Conservation (phyloP, 2,797 vertebrate species). For the Rhynchonycteris naso region DNA sequence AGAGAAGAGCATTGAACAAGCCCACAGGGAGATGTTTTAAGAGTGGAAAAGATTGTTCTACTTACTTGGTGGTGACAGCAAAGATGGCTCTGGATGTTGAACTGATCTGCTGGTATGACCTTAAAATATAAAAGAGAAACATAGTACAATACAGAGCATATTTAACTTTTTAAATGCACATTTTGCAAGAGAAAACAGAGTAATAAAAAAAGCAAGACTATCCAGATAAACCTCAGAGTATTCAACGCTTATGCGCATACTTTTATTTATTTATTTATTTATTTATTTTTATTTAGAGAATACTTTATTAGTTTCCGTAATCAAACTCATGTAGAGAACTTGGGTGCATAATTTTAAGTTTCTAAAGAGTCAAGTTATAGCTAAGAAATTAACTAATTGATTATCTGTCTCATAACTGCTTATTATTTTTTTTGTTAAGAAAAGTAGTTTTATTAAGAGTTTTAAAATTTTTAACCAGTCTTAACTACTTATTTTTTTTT, state of each 20-base stretch:
- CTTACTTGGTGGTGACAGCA: conserved; percentile 63
- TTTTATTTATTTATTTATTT: not conserved
- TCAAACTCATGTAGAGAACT: not conserved
- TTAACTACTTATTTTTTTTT: not conserved
- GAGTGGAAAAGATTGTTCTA: not conserved
- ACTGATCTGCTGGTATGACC: conserved; percentile 19
- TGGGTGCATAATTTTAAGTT: not conserved
- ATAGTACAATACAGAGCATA: not conserved
- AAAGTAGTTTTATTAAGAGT: too few species aligned
- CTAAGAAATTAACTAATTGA: not conserved
- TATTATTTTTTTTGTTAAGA: not conserved
- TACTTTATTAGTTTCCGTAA: too few species aligned
- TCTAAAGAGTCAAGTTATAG: not conserved
- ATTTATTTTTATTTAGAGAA: too few species aligned
- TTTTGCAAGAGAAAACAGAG: not conserved
- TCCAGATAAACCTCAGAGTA: conserved; percentile 18
- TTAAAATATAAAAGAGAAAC: conserved; percentile 46
- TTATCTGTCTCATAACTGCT: not conserved
- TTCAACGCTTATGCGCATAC: not conserved
- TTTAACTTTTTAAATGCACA: conserved; percentile 5
- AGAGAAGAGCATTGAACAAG: not conserved
- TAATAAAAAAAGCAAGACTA: conserved; percentile 43
- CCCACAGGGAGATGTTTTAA: not conserved
- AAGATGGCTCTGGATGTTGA: conserved; percentile 48
- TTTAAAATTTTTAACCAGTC: too few species aligned